Conservation (phyloP, 2,113 vertebrate genomes). For the Bubo blakistoni region DNA sequence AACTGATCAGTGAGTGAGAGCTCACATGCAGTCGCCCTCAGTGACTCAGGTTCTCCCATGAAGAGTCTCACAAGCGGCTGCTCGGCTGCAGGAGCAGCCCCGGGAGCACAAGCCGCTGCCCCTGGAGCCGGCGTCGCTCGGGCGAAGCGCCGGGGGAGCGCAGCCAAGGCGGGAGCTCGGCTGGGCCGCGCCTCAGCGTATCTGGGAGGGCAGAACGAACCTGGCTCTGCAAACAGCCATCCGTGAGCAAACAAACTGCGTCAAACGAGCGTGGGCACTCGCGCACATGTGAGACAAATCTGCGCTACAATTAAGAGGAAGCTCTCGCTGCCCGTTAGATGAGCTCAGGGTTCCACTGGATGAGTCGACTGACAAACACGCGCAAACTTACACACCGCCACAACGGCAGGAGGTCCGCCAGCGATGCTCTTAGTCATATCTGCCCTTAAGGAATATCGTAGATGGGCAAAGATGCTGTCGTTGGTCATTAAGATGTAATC, state of each 20-base stretch:
- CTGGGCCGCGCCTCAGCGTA: background rate
- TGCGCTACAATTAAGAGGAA: background rate
- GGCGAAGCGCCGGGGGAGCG: background rate
- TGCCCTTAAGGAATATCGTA: background rate
- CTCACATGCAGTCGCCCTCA: conserved; percentile 50
- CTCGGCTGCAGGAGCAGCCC: background rate
- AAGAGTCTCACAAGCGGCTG: too few species aligned
- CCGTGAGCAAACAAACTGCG: background rate
- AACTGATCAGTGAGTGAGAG: conserved; percentile 59
- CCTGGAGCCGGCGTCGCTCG: background rate
- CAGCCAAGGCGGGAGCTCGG: background rate
- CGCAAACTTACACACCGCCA: background rate
- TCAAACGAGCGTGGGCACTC: too few species aligned
- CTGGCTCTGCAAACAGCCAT: background rate
- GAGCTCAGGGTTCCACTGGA: background rate
- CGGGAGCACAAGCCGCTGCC: background rate
- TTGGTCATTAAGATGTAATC: background rate
- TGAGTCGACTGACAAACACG: background rate
- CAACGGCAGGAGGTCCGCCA: background rate
- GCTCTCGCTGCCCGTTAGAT: background rate
- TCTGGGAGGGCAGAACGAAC: too few species aligned
- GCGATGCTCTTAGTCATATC: background rate
- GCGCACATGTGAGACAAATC: background rate
- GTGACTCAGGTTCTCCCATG: conserved; percentile 38
- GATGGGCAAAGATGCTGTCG: background rate